Evolutionary conservation across 2,888 invertebrate species (phyloP).

Genomic region (Diloba caeruleocephala): DNA sequence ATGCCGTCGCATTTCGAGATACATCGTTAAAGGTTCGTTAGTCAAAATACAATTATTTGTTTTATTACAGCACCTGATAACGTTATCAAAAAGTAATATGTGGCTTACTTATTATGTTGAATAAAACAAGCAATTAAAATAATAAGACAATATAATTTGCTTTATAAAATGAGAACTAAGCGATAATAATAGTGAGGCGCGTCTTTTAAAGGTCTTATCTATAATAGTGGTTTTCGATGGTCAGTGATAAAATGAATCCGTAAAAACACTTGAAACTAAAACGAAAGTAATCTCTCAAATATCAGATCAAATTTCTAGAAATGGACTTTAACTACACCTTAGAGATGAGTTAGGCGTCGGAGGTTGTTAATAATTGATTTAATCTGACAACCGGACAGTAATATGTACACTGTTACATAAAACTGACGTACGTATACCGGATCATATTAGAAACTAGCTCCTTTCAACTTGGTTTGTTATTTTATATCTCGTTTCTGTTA

Average conservation of each 20-base stretch:
- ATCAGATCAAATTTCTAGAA: neutral
- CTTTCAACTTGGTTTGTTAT: too few species aligned
- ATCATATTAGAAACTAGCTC: too few species aligned
- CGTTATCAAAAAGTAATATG: slow-evolving; percentile 44
- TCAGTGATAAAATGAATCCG: neutral
- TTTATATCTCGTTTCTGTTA: too few species aligned
- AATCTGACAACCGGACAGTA: too few species aligned
- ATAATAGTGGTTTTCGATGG: slow-evolving; percentile 2
- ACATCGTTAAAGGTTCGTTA: slow-evolving; percentile 65
- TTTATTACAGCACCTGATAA: slow-evolving; percentile 42
- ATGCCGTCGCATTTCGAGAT: slow-evolving; percentile 61
- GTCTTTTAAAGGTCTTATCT: slow-evolving; percentile 13
- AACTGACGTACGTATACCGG: too few species aligned
- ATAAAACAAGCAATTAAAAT: slow-evolving; percentile 46
- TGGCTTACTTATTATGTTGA: slow-evolving; percentile 46
- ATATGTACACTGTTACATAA: too few species aligned
- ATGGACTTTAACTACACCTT: too few species aligned
- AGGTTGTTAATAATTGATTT: neutral
- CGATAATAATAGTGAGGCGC: slow-evolving; percentile 12
- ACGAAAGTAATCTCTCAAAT: too few species aligned
- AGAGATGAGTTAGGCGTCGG: neutral
- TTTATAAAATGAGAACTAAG: slow-evolving; percentile 16
- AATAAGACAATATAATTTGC: slow-evolving; percentile 40
- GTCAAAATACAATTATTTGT: slow-evolving; percentile 36
- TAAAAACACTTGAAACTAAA: too few species aligned